phyloP scores from a whole-genome alignment of 37 sponge, comb jelly and placozoan species.

The Crambe crambe region DNA sequence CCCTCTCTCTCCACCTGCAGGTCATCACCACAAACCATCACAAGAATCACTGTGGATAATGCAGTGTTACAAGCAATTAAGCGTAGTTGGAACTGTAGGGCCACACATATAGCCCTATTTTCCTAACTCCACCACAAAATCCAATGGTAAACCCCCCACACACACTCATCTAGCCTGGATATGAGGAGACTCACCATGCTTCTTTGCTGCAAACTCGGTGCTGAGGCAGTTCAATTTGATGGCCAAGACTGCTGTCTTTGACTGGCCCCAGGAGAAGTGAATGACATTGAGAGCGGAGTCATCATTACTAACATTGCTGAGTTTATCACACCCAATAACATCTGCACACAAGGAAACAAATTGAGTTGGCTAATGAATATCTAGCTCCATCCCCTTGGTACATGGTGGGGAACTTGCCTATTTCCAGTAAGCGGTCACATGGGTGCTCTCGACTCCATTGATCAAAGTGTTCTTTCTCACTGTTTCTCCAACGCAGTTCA shows the following conservation, averaged over 20 bases:
- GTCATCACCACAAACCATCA: too few relatives aligned
- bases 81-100: too few relatives aligned
- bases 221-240: constrained; percentile 66
- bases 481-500: constrained; percentile 54
- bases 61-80: too few relatives aligned
- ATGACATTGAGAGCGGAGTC: constrained; percentile 21
- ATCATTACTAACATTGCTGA: constrained; percentile 17
- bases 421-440: constrained; percentile 49
- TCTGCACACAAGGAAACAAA: constrained; percentile 25
- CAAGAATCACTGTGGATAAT: too few relatives aligned
- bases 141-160: not conserved
- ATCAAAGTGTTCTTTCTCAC: constrained; percentile 64
- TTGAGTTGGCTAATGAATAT: too few relatives aligned
- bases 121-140: too few relatives aligned
- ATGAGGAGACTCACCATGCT: constrained; percentile 60
- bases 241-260: constrained; percentile 21
- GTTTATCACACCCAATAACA: constrained; percentile 30
- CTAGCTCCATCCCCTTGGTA: not conserved
- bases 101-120: too few relatives aligned
- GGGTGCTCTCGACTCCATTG: constrained; percentile 64
- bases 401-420: constrained; percentile 30
- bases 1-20: constrained; percentile 78
- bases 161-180: not conserved
- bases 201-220: constrained; percentile 74
- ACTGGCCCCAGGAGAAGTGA: constrained; percentile 39